Conservation (phyloP, 2,113 vertebrate species). For the Urocitellus parryii region DNA sequence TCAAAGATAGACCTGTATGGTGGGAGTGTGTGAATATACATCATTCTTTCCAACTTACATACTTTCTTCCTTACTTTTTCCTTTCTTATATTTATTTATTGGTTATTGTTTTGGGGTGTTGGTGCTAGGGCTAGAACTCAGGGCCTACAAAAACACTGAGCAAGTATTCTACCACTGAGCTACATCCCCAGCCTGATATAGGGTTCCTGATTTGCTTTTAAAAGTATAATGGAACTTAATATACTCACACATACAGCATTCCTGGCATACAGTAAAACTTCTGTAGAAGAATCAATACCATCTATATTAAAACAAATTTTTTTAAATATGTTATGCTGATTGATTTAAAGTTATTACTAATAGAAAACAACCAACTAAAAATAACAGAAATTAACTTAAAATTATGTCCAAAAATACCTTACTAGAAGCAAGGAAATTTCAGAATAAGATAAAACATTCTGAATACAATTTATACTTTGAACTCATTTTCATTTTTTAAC, state of each 20-base stretch:
- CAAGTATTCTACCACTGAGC: not conserved
- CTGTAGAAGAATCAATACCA: not conserved
- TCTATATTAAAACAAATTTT: not conserved
- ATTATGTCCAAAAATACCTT: slow-evolving; percentile 26
- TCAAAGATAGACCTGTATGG: not conserved
- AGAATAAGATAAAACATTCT: slow-evolving; percentile 33
- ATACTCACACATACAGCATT: not conserved
- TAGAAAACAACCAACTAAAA: slow-evolving; percentile 44
- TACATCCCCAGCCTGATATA: not conserved
- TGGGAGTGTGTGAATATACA: not conserved
- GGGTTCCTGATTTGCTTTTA: slow-evolving; percentile 6
- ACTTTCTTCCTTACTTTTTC: not conserved
- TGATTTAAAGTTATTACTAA: slow-evolving; percentile 24
- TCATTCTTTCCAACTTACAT: not conserved
- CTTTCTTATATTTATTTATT: not conserved
- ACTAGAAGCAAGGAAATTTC: not conserved
- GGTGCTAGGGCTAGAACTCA: not conserved
- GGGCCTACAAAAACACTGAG: not conserved
- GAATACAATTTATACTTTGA: not conserved
- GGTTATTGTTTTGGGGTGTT: too few relatives aligned
- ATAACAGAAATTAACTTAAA: not conserved
- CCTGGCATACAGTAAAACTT: not conserved
- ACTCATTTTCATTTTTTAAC: not conserved
- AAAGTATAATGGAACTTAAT: not conserved
- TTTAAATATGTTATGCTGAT: not conserved